Evolutionary conservation across 2,797 vertebrate genomes (phyloP).

Genomic region (Heliangelus exortis): DNA sequence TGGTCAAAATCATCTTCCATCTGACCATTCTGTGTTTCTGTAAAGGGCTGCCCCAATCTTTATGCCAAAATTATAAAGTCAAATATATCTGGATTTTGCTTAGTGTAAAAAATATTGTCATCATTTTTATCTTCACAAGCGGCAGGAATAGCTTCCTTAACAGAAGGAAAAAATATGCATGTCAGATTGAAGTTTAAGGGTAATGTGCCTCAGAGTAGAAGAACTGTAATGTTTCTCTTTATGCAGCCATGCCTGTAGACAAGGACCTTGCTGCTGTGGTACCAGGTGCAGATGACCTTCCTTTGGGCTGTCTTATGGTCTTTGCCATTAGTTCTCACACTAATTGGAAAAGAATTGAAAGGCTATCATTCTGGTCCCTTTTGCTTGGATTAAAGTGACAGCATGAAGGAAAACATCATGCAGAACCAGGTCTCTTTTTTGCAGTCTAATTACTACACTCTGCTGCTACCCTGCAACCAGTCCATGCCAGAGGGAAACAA

Average conservation of each 20-base stretch:
- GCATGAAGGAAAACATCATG: neutral
- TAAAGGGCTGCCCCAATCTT: neutral
- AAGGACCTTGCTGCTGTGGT: neutral
- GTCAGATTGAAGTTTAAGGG: neutral
- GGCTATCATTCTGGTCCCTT: neutral
- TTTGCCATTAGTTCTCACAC: neutral
- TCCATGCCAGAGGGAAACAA: neutral
- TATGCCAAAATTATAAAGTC: neutral
- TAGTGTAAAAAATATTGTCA: neutral
- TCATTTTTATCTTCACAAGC: neutral
- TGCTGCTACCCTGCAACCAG: neutral
- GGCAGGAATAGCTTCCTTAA: neutral
- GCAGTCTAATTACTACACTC: neutral
- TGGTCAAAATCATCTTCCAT: neutral
- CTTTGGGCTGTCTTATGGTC: neutral
- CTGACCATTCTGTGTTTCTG: neutral
- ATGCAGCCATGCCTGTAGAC: neutral
- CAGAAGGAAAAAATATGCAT: accelerated
- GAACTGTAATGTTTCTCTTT: neutral
- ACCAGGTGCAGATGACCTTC: neutral
- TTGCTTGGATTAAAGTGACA: neutral
- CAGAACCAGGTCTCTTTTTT: neutral
- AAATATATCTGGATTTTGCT: neutral
- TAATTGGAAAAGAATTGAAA: neutral
- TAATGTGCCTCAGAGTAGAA: neutral